Conservation (phyloP, 2,113 vertebrate genomes). For the Egretta garzetta region DNA sequence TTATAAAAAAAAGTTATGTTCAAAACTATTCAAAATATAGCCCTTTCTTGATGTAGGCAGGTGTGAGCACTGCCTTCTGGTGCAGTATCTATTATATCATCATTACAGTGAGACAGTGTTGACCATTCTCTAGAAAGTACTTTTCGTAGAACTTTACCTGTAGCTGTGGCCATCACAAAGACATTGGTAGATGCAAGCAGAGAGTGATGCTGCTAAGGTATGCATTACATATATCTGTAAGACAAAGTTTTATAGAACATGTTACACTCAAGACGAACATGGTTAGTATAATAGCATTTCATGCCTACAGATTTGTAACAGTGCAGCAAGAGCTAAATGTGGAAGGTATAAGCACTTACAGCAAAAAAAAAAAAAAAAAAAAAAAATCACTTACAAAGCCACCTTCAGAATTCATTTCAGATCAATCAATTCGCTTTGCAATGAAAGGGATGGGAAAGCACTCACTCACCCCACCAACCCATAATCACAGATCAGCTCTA, state of each 20-base stretch:
- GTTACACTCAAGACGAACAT: not conserved
- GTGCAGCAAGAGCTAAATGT: not conserved
- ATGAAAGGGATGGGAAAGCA: not conserved
- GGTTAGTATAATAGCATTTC: not conserved
- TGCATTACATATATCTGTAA: slow-evolving; percentile 94
- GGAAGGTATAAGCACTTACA: not conserved
- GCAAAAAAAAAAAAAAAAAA: not conserved
- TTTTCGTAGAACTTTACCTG: slow-evolving; percentile 79
- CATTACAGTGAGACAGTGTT: not conserved
- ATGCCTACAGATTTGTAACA: not conserved
- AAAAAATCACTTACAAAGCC: not conserved
- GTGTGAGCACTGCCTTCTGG: not conserved
- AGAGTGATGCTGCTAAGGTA: slow-evolving; percentile 94
- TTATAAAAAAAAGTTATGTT: not conserved
- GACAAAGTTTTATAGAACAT: not conserved
- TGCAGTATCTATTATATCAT: not conserved
- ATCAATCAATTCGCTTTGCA: not conserved
- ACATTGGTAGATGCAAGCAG: slow-evolving; percentile 97
- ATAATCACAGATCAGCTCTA: not conserved
- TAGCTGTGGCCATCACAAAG: slow-evolving; percentile 92
- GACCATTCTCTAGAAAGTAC: not conserved
- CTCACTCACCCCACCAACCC: not conserved
- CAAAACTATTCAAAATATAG: not conserved
- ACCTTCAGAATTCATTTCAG: not conserved
- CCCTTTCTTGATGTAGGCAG: not conserved